Evolutionary conservation across 2,888 invertebrate genomes (phyloP).

Genomic region (Ptilodon capucinus): DNA sequence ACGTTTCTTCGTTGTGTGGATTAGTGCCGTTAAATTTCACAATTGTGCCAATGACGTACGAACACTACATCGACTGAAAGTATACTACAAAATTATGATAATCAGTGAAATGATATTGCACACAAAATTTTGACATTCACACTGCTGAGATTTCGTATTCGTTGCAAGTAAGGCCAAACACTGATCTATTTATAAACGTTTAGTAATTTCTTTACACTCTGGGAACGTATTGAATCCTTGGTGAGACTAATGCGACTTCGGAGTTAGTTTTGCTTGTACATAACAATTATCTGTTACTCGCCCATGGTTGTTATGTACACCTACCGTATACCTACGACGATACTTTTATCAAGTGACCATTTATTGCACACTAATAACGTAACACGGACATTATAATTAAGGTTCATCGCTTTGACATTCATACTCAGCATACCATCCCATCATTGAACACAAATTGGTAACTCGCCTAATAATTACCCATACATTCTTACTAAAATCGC

Average conservation of each 20-base stretch:
- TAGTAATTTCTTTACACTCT: conserved; percentile 80
- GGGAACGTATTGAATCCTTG: conserved; percentile 76
- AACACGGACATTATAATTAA: conserved; percentile 80
- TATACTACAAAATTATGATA: conserved; percentile 68
- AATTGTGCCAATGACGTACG: conserved; percentile 78
- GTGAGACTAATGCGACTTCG: conserved; percentile 76
- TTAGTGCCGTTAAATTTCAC: conserved; percentile 76
- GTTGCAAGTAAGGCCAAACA: conserved; percentile 83
- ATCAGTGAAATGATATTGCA: conserved; percentile 82
- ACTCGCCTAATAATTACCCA: conserved; percentile 73
- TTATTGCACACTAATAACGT: conserved; percentile 80
- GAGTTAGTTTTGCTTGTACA: conserved; percentile 69
- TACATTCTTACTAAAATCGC: conserved; percentile 69
- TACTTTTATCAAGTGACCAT: conserved; percentile 61
- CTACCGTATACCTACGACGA: conserved; percentile 42
- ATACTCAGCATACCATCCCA: conserved; percentile 78
- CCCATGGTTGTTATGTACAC: conserved; percentile 49
- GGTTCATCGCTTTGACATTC: conserved; percentile 83
- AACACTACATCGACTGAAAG: conserved; percentile 73
- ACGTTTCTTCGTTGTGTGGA: conserved; percentile 78
- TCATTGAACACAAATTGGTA: conserved; percentile 72
- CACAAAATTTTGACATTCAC: conserved; percentile 82
- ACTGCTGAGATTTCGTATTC: conserved; percentile 81
- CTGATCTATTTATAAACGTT: conserved; percentile 83
- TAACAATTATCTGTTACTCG: conserved; percentile 68